Percentiles rank a stretch among this genome's conserved stretches.
Conservation (phyloP, 2,113 vertebrate species). For the zebrafish (Danio rerio) region GRCz12tu NC_133187.1:31738001-31738500, state of each 20-base stretch:
- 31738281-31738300: neutral
- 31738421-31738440: slow-evolving; percentile 29
- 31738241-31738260: slow-evolving; percentile 16
- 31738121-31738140: too few relatives aligned
- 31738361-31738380: slow-evolving; percentile 21
- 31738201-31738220: too few relatives aligned
- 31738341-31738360: slow-evolving; percentile 36
- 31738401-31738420: slow-evolving; percentile 3
- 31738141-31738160: too few relatives aligned
- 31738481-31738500: slow-evolving; percentile 39
- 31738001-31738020: too few relatives aligned
- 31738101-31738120: too few relatives aligned
- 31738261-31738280: neutral
- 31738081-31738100: too few relatives aligned
- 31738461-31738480: slow-evolving; percentile 23
- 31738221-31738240: neutral
- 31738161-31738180: too few relatives aligned
- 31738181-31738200: too few relatives aligned
- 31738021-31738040: too few relatives aligned
- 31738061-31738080: too few relatives aligned
- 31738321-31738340: slow-evolving; percentile 3
- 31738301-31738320: slow-evolving; percentile 4
- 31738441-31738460: slow-evolving; percentile 36
- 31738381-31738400: slow-evolving; percentile 19
- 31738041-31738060: too few relatives aligned